A percentile compares a stretch with the other conserved stretches of the same genome.
Conservation (phyloP, 2,888 invertebrate genomes). For the Pseudoips prasinana region DNA sequence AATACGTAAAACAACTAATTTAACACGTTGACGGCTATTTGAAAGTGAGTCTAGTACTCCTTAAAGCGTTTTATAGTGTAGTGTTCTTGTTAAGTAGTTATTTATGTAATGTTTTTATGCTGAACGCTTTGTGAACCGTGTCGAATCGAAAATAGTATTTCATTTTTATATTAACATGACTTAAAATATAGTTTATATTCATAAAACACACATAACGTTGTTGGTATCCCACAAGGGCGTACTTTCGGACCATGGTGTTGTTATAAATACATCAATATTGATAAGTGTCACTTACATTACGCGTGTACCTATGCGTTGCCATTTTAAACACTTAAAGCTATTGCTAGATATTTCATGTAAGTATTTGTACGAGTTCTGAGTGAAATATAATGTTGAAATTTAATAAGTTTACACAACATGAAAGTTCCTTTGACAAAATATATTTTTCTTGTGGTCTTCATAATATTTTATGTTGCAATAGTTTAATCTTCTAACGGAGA, state of each 20-base stretch:
- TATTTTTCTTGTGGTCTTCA: too few relatives aligned
- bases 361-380: constrained; percentile 54
- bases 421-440: too few relatives aligned
- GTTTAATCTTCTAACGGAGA: too few relatives aligned
- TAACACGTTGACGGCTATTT: constrained; percentile 76
- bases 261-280: constrained; percentile 34
- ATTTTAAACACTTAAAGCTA: constrained; percentile 79
- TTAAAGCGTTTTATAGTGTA: constrained; percentile 73
- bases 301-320: constrained; percentile 66
- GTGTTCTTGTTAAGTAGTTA: constrained; percentile 61
- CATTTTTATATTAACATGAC: background rate
- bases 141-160: constrained; percentile 31
- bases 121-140: constrained; percentile 38
- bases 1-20: constrained; percentile 73
- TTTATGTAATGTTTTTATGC: constrained; percentile 41
- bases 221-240: constrained; percentile 56
- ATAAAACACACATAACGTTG: constrained; percentile 34
- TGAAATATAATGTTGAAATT: constrained; percentile 25
- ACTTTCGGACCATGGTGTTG: constrained; percentile 43
- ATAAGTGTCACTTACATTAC: constrained; percentile 47
- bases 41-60: constrained; percentile 76
- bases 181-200: background rate
- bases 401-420: background rate
- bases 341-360: constrained; percentile 45
- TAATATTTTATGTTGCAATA: too few relatives aligned